Evolutionary conservation across 2,888 invertebrate genomes (phyloP).

Genomic region (Watsonalla binaria): DNA sequence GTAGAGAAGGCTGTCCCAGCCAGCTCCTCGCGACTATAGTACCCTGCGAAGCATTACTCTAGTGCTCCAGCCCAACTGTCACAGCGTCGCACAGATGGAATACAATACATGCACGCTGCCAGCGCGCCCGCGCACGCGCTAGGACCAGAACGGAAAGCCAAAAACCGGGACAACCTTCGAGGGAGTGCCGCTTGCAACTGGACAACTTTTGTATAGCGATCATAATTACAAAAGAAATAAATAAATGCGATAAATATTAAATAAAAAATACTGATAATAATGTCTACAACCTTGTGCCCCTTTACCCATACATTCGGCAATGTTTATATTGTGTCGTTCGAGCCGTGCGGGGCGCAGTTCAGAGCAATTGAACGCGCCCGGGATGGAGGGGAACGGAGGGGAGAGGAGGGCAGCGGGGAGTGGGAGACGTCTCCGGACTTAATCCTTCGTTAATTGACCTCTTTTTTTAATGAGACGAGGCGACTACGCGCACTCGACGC

Average conservation of each 20-base stretch:
- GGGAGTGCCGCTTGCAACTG: conserved; percentile 69
- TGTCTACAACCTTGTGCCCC: conserved; percentile 76
- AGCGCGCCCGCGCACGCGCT: conserved; percentile 43
- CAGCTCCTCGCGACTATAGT: conserved; percentile 42
- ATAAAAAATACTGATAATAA: conserved; percentile 59
- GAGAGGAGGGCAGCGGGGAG: conserved; percentile 21
- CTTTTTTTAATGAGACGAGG: conserved; percentile 60
- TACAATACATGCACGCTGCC: conserved; percentile 67
- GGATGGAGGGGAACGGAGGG: conserved; percentile 27
- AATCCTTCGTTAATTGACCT: conserved; percentile 73
- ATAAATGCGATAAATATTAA: conserved; percentile 75
- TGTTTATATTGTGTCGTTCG: conserved; percentile 55
- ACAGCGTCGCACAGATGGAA: conserved; percentile 34
- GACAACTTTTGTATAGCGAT: conserved; percentile 59
- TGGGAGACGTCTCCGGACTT: conserved; percentile 55
- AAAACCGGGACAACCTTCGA: conserved; percentile 80
- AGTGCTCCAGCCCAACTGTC: conserved; percentile 33
- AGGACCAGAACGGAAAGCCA: conserved; percentile 76
- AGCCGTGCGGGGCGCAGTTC: conserved; percentile 61
- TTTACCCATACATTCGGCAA: conserved; percentile 72
- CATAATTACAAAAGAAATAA: conserved; percentile 62
- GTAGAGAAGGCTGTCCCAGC: conserved; percentile 72
- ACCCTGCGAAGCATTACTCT: conserved; percentile 66
- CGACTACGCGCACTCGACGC: conserved; percentile 30
- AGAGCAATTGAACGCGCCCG: conserved; percentile 66